These are phyloP conservation scores for Volucella zonaria DNA, from an alignment of 2,888 invertebrate species.

Conservation along the genomic window DNA sequence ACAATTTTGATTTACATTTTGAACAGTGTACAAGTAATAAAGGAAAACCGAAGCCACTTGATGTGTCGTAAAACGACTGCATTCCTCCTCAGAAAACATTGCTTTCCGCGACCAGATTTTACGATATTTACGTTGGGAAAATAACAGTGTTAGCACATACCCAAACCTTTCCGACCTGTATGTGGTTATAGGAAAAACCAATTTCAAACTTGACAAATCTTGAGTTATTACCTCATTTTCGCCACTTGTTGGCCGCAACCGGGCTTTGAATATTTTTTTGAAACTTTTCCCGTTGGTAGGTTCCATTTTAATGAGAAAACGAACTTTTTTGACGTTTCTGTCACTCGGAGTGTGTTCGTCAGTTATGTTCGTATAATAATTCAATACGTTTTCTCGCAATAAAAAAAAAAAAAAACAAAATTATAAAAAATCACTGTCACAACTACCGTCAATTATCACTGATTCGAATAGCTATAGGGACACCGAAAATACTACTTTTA, in stretches of 20 bases:
- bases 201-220: neutral
- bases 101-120: neutral
- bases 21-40: neutral
- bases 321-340: slow-evolving; percentile 4
- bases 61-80: slow-evolving; percentile 5
- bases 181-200: slow-evolving; percentile 34
- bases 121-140: neutral
- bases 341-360: neutral
- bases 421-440: slow-evolving; percentile 22
- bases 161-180: neutral
- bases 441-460: no score
- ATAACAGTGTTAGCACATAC: neutral
- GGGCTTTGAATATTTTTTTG: slow-evolving; percentile 80
- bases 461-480: neutral
- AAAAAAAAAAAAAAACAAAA: slow-evolving; percentile 4
- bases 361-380: neutral
- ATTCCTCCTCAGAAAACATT: slow-evolving; percentile 2
- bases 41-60: slow-evolving; percentile 7
- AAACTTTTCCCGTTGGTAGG: slow-evolving; percentile 77
- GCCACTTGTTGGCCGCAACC: slow-evolving; percentile 78
- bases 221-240: slow-evolving; percentile 79
- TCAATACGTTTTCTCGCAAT: slow-evolving; percentile 6
- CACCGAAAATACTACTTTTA: neutral
- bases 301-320: slow-evolving; percentile 77
- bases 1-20: no score